Base-by-base conservation (phyloP, 2,888 invertebrate genomes). In the Machimus rusticus region DNA sequence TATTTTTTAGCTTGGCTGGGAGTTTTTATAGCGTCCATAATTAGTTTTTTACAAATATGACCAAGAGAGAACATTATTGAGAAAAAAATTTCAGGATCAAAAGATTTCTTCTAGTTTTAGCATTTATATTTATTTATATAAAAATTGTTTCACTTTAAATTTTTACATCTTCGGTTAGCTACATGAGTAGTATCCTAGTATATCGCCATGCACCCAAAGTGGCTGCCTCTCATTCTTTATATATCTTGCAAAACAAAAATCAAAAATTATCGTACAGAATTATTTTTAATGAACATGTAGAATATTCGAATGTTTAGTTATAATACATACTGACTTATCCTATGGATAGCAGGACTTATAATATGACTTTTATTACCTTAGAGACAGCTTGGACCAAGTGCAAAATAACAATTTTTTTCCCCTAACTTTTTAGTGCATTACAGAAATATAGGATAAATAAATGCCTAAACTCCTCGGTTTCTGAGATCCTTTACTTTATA, bases 401-500 rank as follows among this genome's bases (percentile, higher is more conserved):
- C 66, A 9, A 66, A 66, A 0, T 23, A 66, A 66, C 66, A 66
- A 66, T 46, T 9, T 66, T 66, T 66, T 81, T 28, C 12, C 31
- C 28, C 81, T 31, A 57, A 81, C 16, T 31, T 23, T n/a, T 81
- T 14, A 39, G 51, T 34, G 55, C 57, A 28, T 39, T 82, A 82
- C 31, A 66, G 23, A 66, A 66, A 23, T 19, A 28, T 23, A 66
- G 28, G 66, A 28, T 19, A 66, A 66, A 74, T n/a, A 74, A 85
- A 23, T 84, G 37, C 28, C 94, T 94, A 97, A 89, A 95, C 95
- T 76, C 98, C 98, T 90, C 98, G 94, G 93, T 99, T 99, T 88
- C 96, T 96, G 90, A 98, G 94, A 93, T 98, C 97, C 94, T 99
- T 99, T 51, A 99, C 99, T 94, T 98, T 98, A 93, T 99, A 99